Base-by-base conservation (phyloP, 2,888 invertebrate genomes). In the Pseudococcus viburni region DNA sequence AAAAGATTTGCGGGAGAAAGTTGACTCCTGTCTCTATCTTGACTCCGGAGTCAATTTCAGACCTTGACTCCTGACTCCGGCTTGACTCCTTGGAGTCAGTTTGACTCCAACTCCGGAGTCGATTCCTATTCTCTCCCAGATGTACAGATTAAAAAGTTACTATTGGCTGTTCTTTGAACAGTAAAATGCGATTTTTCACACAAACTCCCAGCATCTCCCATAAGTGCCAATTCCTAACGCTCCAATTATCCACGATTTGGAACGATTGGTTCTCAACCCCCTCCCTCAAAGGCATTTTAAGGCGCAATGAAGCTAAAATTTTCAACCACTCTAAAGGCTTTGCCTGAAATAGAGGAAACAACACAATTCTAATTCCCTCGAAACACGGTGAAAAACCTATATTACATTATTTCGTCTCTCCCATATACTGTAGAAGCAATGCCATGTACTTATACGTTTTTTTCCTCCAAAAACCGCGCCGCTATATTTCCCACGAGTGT, bases 401-500 rank as follows among this genome's bases (percentile, higher is more conserved):
- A 73, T 73, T 33, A 33, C 73, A 73, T 73, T 26, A 73, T 73
- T 17, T 33, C 33, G 73, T 73, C 33, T 73, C 73, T 73, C 33
- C 33, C 15, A 55, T n/a, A 55, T 5, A 55, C 17, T 26, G 17
- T 19, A 33, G 42, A 42, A 73, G 73, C 73, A 33, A 73, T 15
- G 17, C 33, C 7, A 33, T 33, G 73, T 73, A 42, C 42, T 42
- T 42, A 33, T 17, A 73, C 6, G 15, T 73, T 73, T 73, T 26
- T 33, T 73, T 17, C n/a, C 73, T 39, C 73, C 33, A 33, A 73
- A 73, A 73, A 39, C 73, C 33, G 33, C 80, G 15, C 42, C 80
- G 46, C 46, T 46, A 83, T 83, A 83, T 83, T 83, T 83, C 42
- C 80, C 80, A 83, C 46, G 80, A 83, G 80, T 83, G 80, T 83